These are phyloP conservation scores for Parotocinclus haroldoi DNA, from an alignment of 2,797 vertebrate species.

Conservation along the genomic window DNA sequence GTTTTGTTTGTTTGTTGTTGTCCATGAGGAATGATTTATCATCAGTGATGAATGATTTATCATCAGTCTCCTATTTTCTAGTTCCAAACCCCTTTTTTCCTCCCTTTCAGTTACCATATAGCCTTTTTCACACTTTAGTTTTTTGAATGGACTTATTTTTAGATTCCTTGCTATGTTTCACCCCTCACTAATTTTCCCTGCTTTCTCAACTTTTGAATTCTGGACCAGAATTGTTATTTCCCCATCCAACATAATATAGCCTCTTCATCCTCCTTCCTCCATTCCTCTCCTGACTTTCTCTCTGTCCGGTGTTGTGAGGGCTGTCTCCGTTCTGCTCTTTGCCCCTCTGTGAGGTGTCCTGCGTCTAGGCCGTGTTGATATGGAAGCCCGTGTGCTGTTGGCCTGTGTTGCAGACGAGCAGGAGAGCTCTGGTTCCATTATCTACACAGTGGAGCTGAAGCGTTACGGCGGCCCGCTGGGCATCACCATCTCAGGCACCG, in stretches of 20 bases:
- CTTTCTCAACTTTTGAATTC: conserved; percentile 1
- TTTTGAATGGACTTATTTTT: too few relatives aligned
- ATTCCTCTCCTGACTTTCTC: conserved; percentile 13
- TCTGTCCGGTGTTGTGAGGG: conserved; percentile 53
- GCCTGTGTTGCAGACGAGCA: conserved; percentile 83
- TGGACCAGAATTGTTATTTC: neutral
- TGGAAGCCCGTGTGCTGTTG: conserved; percentile 45
- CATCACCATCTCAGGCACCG: conserved; percentile 96
- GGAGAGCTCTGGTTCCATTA: conserved; percentile 91
- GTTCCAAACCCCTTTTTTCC: too few relatives aligned
- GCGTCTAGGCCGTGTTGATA: conserved; percentile 41
- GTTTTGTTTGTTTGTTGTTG: too few relatives aligned
- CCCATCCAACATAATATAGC: conserved; percentile 11
- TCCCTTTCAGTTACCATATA: too few relatives aligned
- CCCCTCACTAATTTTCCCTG: too few relatives aligned
- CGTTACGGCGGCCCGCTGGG: conserved; percentile 92
- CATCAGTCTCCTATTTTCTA: too few relatives aligned
- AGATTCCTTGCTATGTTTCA: too few relatives aligned
- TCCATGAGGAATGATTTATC: too few relatives aligned
- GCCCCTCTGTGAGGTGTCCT: conserved; percentile 52
- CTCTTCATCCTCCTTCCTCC: neutral
- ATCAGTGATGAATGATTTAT: too few relatives aligned
- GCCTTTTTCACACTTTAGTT: too few relatives aligned
- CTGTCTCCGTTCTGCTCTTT: conserved; percentile 52
- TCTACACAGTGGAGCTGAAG: conserved; percentile 95